A percentile compares a stretch with the other conserved stretches of the same genome.
These are phyloP conservation scores for Brachionus plicatilis DNA, from an alignment of 1,140 invertebrate species.

Conservation along the genomic window DNA sequence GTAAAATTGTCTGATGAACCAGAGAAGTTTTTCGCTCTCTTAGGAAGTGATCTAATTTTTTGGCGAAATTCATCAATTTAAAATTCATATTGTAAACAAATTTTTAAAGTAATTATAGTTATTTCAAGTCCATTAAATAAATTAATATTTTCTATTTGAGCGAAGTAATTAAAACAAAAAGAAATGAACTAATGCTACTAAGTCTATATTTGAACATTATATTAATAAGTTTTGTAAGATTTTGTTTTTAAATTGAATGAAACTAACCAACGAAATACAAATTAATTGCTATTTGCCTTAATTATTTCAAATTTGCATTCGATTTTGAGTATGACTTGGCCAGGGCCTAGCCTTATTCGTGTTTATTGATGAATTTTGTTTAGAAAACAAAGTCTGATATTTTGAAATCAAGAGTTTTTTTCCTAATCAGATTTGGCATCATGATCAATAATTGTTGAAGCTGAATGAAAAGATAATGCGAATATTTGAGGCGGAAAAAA, in stretches of 20 bases:
- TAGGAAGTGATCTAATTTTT: constrained; percentile 23
- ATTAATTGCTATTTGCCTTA: constrained; percentile 33
- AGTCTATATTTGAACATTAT: constrained; percentile 29
- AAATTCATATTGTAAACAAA: constrained; percentile 6
- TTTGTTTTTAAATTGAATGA: constrained; percentile 13
- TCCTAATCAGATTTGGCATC: constrained; percentile 6
- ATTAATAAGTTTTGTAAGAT: constrained; percentile 36
- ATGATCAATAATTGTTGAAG: constrained; percentile 2
- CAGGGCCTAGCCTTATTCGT: neutral
- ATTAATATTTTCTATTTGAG: constrained; percentile 26
- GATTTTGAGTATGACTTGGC: neutral
- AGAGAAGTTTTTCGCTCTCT: neutral
- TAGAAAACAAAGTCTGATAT: neutral
- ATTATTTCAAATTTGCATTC: constrained; percentile 37
- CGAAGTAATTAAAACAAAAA: constrained; percentile 10
- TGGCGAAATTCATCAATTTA: neutral
- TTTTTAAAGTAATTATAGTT: constrained; percentile 22
- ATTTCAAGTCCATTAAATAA: constrained; percentile 33
- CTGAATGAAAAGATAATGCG: neutral
- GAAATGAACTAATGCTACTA: neutral
- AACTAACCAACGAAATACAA: constrained; percentile 14
- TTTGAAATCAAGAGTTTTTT: constrained; percentile 6
- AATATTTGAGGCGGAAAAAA: constrained; percentile 25
- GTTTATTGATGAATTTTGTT: neutral
- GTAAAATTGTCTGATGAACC: neutral